phyloP scores from a whole-genome alignment of 2,113 vertebrate genomes.

The Laterallus jamaicensis region DNA sequence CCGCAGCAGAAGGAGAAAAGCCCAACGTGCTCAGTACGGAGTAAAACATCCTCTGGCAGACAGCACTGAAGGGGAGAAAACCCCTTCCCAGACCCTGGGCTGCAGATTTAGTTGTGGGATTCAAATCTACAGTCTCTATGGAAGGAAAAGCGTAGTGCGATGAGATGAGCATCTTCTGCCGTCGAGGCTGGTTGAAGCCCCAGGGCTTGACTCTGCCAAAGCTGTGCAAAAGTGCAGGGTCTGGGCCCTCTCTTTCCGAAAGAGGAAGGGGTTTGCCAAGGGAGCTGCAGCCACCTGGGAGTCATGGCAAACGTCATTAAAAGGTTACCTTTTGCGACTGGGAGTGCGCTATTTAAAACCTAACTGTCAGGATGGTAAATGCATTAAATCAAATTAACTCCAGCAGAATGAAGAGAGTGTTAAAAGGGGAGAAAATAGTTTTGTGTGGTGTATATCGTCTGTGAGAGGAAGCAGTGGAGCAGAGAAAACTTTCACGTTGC shows the following conservation, averaged over 20 bases:
- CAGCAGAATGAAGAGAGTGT: not conserved
- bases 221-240: not conserved
- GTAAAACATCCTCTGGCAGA: not conserved
- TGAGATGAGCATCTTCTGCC: not conserved
- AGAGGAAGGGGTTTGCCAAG: not conserved
- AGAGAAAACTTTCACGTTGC: not conserved
- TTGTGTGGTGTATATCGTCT: not conserved
- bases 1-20: not conserved
- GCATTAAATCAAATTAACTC: conserved; percentile 36
- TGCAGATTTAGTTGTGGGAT: not conserved
- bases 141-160: not conserved
- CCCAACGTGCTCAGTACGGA: not conserved
- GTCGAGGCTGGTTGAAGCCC: not conserved
- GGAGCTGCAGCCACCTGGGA: not conserved
- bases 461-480: not conserved
- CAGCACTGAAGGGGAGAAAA: not conserved
- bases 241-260: not conserved
- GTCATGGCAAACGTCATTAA: not conserved
- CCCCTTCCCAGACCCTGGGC: not conserved
- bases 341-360: not conserved
- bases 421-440: not conserved
- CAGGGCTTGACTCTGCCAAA: not conserved
- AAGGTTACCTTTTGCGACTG: not conserved
- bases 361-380: conserved; percentile 6
- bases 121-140: not conserved